phyloP scores from a whole-genome alignment of 2,113 vertebrate species.

The Ondatra zibethicus region DNA sequence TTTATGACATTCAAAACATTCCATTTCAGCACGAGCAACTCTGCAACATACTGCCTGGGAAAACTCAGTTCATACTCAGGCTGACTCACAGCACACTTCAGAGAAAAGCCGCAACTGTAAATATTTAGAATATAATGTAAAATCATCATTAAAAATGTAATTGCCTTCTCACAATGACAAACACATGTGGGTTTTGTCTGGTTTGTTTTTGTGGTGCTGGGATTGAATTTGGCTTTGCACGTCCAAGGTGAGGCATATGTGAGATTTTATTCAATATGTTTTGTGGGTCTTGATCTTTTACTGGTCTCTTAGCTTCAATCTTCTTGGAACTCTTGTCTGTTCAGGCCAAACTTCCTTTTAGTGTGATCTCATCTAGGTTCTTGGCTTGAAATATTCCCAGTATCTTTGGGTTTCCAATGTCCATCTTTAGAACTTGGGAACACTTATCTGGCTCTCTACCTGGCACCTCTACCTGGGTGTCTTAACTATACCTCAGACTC shows the following conservation, averaged over 20 bases:
- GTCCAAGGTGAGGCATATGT: not conserved
- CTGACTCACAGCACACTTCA: not conserved
- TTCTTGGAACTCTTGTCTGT: not conserved
- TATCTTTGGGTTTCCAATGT: not conserved
- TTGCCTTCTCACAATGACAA: not conserved
- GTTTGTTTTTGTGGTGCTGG: not conserved
- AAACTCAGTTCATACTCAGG: slow-evolving; percentile 6
- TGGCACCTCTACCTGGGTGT: not conserved
- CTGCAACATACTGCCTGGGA: slow-evolving; percentile 1
- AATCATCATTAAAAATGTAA: slow-evolving; percentile 29
- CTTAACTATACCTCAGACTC: not conserved
- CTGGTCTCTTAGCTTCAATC: not conserved
- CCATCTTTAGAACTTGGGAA: not conserved
- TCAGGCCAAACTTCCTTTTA: not conserved
- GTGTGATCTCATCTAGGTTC: not conserved
- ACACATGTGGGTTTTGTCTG: not conserved
- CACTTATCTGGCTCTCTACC: no score
- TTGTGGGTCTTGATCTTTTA: not conserved
- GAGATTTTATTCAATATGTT: not conserved
- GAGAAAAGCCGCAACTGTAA: not conserved
- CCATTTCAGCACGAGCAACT: slow-evolving; percentile 73
- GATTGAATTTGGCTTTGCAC: not conserved
- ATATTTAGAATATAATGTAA: slow-evolving; percentile 26
- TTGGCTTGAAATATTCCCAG: not conserved
- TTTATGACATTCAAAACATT: slow-evolving; percentile 80